Base-by-base conservation (phyloP, 2,797 vertebrate genomes). In the Hyperoplus immaculatus region DNA sequence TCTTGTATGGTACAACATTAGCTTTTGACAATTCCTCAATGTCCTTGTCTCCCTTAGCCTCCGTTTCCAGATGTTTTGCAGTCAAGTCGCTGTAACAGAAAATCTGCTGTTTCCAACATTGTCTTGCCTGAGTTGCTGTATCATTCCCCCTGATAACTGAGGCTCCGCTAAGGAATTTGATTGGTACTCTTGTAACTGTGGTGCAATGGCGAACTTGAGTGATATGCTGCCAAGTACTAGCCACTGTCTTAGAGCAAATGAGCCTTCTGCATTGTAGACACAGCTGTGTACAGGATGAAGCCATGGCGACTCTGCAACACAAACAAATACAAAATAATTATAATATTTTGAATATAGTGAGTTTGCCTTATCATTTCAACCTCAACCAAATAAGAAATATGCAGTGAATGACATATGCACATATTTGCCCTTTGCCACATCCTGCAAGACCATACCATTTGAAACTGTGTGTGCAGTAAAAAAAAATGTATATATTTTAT, bases 241-340 rank as follows among this genome's bases (percentile, higher is more conserved):
- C 42, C 49, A 68, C 47, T 1, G 75, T 82, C 55, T 77, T 91
- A 4, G 75, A 65, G 38, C 47, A 63, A 49, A 94, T 75, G 66
- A 87, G 49, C 71, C 71, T n/a, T 75, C 79, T 79, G 84, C 90
- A 90, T 83, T 80, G 90, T 57, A 87, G 86, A 80, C 93, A 93
- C 18, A 93, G 55, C 72, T 80, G 78, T 61, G 85, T 84, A 68
- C 69, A 86, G 14, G 71, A 56, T 10, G 80, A 87, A 39, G 90
- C 83, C 94, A 95, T 95, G 55, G 6, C 0, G 3, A 80, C 58
- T 67, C 89, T 92, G 80, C 13, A 67, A 49, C 8, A 43, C 21
- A 64, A 45, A 69, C 67, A 7, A 75, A 43, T 1, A 59, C 41
- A 41, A 59, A 42, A 3, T 4, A 6, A 42, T n/a, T 8, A 41